Percentiles rank a stretch among this genome's conserved stretches.
phyloP scores from a whole-genome alignment of 2,113 vertebrate species.

The Acrocephalus arundinaceus region DNA sequence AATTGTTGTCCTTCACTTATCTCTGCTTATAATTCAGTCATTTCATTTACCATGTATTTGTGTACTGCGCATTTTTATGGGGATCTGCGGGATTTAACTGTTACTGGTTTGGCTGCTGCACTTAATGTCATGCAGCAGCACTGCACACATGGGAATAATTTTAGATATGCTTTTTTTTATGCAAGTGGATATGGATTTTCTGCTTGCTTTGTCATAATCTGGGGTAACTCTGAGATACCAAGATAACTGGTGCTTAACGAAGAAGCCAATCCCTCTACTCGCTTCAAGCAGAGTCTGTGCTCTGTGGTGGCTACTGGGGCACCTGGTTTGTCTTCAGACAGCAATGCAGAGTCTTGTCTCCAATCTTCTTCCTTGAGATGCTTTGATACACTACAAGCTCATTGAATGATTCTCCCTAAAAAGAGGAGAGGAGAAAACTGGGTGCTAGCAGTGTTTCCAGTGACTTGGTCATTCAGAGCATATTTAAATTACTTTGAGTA shows the following conservation, averaged over 20 bases:
- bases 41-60: conserved; percentile 46
- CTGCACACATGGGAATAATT: conserved; percentile 62
- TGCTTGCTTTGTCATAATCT: conserved; percentile 48
- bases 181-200: conserved; percentile 29
- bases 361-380: neutral
- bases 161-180: conserved; percentile 19
- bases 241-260: neutral
- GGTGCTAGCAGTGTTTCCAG: neutral
- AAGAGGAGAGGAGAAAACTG: neutral
- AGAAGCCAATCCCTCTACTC: neutral
- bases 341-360: neutral
- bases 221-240: neutral
- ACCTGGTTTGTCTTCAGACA: neutral
- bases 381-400: neutral
- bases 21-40: conserved; percentile 55
- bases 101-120: conserved; percentile 52
- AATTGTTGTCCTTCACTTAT: conserved; percentile 33
- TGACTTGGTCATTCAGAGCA: neutral
- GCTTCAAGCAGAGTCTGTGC: neutral
- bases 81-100: conserved; percentile 49
- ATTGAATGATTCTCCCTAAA: neutral
- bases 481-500: neutral
- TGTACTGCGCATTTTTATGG: conserved; percentile 53
- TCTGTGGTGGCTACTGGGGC: neutral
- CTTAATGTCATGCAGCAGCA: conserved; percentile 58